Conservation (phyloP, 2,113 vertebrate genomes). For the Jaculus jaculus region DNA sequence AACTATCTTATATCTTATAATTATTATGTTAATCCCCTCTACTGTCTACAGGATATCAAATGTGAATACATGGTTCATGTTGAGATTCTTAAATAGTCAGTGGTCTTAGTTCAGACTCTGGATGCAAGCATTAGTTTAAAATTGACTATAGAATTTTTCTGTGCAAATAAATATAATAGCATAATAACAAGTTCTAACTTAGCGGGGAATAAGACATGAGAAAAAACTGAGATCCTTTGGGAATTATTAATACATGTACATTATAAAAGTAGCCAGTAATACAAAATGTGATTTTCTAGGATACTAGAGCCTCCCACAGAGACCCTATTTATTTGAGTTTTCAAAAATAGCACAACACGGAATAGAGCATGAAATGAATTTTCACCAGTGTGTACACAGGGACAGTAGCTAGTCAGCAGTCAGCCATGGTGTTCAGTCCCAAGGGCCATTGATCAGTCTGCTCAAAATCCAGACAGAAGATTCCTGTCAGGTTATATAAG, state of each 20-base stretch:
- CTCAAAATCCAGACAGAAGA: not conserved
- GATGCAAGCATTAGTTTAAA: conserved; percentile 11
- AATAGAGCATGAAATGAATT: conserved; percentile 21
- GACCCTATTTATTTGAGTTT: conserved; percentile 11
- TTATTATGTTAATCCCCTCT: not conserved
- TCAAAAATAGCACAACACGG: conserved; percentile 30
- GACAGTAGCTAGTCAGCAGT: not conserved
- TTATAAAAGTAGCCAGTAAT: conserved; percentile 20
- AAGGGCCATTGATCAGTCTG: not conserved
- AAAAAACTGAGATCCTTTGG: conserved; percentile 20
- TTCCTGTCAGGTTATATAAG: not conserved
- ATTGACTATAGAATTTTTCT: not conserved
- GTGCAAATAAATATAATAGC: not conserved
- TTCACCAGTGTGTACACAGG: not conserved
- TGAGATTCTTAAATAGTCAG: not conserved
- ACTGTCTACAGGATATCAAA: not conserved
- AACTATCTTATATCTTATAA: conserved; percentile 9
- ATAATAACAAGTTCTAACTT: not conserved
- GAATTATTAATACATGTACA: conserved; percentile 39
- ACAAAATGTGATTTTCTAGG: conserved; percentile 42
- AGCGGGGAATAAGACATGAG: conserved; percentile 11
- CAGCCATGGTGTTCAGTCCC: not conserved
- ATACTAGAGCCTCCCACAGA: conserved; percentile 1
- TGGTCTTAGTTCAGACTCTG: not conserved
- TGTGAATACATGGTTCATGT: not conserved